Conservation (phyloP, 53 echinoderm and acorn worm species). For the Glandiceps talaboti region DNA sequence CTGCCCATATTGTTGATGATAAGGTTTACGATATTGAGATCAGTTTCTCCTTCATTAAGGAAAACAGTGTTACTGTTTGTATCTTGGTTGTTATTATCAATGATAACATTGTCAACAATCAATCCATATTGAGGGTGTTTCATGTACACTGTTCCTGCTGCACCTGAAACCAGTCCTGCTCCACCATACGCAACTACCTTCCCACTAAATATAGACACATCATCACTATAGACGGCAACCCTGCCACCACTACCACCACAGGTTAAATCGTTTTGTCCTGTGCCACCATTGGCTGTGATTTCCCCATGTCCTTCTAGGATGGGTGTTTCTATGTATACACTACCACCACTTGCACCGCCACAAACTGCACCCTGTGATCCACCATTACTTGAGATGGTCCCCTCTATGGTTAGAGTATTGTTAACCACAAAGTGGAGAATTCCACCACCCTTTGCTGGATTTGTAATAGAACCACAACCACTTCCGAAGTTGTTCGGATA, state of each 20-base stretch:
- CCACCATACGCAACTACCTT: constrained; percentile 40
- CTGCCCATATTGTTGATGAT: constrained; percentile 28
- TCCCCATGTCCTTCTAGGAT: constrained; percentile 44
- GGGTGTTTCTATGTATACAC: constrained; percentile 29
- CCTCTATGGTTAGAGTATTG: constrained; percentile 36
- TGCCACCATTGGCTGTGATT: constrained; percentile 52
- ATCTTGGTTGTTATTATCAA: constrained; percentile 34
- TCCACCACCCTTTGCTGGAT: constrained; percentile 44
- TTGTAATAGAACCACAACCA: constrained; percentile 23
- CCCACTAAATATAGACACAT: constrained; percentile 49
- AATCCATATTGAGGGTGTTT: constrained; percentile 17
- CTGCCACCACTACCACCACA: constrained; percentile 79
- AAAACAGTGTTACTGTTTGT: constrained; percentile 31
- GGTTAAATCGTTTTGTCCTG: constrained; percentile 21
- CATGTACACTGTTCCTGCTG: constrained; percentile 55
- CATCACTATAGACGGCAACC: constrained; percentile 29
- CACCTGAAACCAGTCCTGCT: constrained; percentile 37
- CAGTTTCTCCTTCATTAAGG: background rate
- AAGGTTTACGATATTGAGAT: constrained; percentile 23
- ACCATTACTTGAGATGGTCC: constrained; percentile 46
- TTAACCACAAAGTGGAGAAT: constrained; percentile 17
- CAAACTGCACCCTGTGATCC: constrained; percentile 5
- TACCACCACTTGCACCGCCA: constrained; percentile 75
- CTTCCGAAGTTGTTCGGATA: constrained; percentile 40
- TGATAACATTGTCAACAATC: constrained; percentile 14